phyloP scores from a whole-genome alignment of 2,888 invertebrate genomes.

The Unio delphinus region DNA sequence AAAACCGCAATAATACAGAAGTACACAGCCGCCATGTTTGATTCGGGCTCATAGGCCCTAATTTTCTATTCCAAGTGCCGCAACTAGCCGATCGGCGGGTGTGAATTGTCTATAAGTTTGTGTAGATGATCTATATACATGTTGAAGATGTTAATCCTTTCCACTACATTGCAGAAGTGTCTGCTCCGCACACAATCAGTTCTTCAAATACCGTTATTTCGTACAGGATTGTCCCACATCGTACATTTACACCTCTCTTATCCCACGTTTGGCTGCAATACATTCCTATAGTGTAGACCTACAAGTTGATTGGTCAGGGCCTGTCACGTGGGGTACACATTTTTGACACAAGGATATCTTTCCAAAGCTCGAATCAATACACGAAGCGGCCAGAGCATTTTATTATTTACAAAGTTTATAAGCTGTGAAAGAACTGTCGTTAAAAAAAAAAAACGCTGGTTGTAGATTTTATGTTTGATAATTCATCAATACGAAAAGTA shows the following conservation, averaged over 20 bases:
- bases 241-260: slow-evolving; percentile 32
- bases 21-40: slow-evolving; percentile 66
- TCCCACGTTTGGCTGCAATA: slow-evolving; percentile 38
- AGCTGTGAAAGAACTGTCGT: no score
- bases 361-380: not conserved
- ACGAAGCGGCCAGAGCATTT: no score
- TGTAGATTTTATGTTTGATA: no score
- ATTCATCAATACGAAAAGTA: no score
- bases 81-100: no score
- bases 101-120: not conserved
- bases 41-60: slow-evolving; percentile 40
- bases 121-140: slow-evolving; percentile 5
- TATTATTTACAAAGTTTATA: no score
- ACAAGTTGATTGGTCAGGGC: slow-evolving; percentile 26
- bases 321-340: slow-evolving; percentile 39
- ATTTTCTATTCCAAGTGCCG: no score
- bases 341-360: slow-evolving; percentile 30
- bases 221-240: slow-evolving; percentile 20
- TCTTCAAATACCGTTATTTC: slow-evolving; percentile 8
- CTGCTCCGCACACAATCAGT: slow-evolving; percentile 12
- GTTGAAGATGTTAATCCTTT: slow-evolving; percentile 1
- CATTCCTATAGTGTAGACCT: slow-evolving; percentile 40
- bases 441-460: no score
- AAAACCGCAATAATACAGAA: slow-evolving; percentile 60
- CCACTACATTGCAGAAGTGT: slow-evolving; percentile 12